Conservation (phyloP, 2,797 vertebrate genomes). For the Cygnus olor region DNA sequence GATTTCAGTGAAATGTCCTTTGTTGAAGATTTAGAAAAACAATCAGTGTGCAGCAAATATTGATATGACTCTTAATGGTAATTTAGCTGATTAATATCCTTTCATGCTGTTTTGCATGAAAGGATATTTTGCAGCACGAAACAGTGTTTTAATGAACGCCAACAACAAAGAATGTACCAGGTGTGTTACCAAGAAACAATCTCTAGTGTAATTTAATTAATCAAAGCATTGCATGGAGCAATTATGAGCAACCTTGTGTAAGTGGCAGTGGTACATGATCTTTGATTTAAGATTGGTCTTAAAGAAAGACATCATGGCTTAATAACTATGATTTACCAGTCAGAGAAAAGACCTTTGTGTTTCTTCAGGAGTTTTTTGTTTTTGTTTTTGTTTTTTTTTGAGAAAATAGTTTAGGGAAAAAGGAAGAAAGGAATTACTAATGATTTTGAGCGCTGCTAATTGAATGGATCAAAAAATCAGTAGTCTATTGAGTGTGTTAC, state of each 20-base stretch:
- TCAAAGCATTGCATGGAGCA: conserved; percentile 70
- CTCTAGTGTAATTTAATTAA: conserved; percentile 82
- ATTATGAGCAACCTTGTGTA: conserved; percentile 74
- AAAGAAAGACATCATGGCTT: conserved; percentile 77
- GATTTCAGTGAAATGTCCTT: conserved; percentile 73
- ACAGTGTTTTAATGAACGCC: conserved; percentile 72
- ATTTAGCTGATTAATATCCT: conserved; percentile 82
- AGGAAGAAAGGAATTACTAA: not conserved
- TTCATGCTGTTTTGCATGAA: conserved; percentile 47
- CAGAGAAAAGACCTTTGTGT: conserved; percentile 25
- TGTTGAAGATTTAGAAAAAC: conserved; percentile 78
- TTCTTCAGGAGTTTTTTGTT: conserved; percentile 23
- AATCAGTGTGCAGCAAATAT: conserved; percentile 73
- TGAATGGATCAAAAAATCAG: not conserved
- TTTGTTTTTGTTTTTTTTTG: not conserved
- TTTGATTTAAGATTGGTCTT: conserved; percentile 68
- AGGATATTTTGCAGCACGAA: conserved; percentile 48
- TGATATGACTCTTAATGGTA: conserved; percentile 81
- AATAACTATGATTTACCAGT: conserved; percentile 61
- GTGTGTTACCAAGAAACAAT: conserved; percentile 84
- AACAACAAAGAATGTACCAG: conserved; percentile 78
- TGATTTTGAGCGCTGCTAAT: not conserved
- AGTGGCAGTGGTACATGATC: conserved; percentile 65
- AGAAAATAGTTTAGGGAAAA: not conserved
- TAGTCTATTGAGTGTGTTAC: not conserved